Base-by-base conservation (phyloP, 2,888 invertebrate species). In the Nebria brevicollis region DNA sequence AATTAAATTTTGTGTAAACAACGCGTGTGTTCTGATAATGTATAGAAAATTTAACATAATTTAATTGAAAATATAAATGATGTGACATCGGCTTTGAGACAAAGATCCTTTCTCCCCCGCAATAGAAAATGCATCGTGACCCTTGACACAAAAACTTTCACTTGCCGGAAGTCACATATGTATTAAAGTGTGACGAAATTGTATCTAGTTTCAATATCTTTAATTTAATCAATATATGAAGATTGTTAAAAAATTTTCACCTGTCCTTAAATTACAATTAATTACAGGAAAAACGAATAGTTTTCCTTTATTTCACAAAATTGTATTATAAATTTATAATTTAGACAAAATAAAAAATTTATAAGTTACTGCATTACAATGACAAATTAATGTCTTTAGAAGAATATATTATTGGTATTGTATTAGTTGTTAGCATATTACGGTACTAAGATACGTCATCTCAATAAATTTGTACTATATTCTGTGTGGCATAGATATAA, bases 141-240 rank as follows among this genome's bases (percentile, higher is more conserved):
- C 77, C 68, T 68, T 68, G 77, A 66, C 68, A 25, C n/a, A 70
- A 2, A 34, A 34, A 70, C 77, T 77, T 77, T 77, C 77, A 68
- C 77, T 42, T 77, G 68, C 70, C 77, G 77, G 77, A 77, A 68
- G 25, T 25, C 26, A 66, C 43, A 66, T 15, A 66, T 65, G 34
- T 66, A 66, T 65, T 76, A 66, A n/a, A 66, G 11, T 15, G 66
- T 77, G 65, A 54, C 4, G 25, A 68, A 25, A 25, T 25, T 68
- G 68, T 25, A 68, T 15, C 68, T 25, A 54, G 54, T 54, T 54
- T 34, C 34, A 34, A 34, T 34, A 34, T 34, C 34, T 20, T 20
- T 20, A 20, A 20, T 20, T 20, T 20, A 20, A 34, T 34, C 34
- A 34, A 34, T 34, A 34, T 34, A 1, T 34, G 34, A 34, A 1